Conservation (phyloP, 2,113 vertebrate genomes). For the Pachycephala philippinensis region DNA sequence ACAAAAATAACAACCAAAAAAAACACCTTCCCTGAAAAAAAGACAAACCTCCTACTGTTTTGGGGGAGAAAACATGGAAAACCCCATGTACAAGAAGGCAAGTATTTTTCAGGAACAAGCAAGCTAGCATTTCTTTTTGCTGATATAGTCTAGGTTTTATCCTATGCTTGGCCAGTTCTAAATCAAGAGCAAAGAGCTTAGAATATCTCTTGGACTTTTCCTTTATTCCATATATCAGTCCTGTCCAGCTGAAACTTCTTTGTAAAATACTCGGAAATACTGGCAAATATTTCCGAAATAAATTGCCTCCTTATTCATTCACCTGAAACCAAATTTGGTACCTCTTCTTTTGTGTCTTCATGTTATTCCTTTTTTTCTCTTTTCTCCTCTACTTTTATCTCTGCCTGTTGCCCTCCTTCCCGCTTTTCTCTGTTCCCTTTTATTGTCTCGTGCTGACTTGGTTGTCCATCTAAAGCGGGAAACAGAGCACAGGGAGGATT, state of each 20-base stretch:
- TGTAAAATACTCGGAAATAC: background rate
- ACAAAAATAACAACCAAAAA: background rate
- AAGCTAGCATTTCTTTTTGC: background rate
- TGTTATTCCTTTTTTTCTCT: background rate
- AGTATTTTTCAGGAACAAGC: background rate
- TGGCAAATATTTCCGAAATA: background rate
- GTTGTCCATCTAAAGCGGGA: background rate
- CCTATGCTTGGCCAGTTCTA: background rate
- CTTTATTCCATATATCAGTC: background rate
- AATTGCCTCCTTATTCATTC: background rate
- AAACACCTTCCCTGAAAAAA: background rate
- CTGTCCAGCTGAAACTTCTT: background rate
- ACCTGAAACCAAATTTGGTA: background rate
- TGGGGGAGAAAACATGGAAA: background rate
- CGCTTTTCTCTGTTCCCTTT: background rate
- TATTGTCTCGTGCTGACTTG: background rate
- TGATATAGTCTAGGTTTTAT: background rate
- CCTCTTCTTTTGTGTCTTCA: background rate
- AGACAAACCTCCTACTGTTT: accelerated
- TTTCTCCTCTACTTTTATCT: background rate
- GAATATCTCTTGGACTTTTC: background rate
- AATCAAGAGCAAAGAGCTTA: background rate
- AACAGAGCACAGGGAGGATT: background rate
- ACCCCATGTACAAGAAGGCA: background rate
- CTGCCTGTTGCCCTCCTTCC: background rate